Percentiles rank a stretch among this genome's conserved stretches.
These are phyloP conservation scores for Triplophysa yarkandensis DNA, from an alignment of 2,797 vertebrate genomes.

Conservation along the genomic window DNA sequence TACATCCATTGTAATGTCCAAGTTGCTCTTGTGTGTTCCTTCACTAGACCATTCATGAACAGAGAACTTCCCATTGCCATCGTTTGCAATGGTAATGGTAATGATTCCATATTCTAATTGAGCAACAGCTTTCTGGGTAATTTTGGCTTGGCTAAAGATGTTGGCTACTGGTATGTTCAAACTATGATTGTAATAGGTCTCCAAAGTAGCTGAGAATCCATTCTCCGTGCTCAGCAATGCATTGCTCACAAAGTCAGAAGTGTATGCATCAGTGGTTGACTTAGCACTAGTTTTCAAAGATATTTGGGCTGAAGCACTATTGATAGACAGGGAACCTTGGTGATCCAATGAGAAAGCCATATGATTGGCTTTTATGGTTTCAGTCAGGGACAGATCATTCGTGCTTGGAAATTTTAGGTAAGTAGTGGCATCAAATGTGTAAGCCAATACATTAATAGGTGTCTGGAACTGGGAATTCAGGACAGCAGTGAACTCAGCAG, in stretches of 20 bases:
- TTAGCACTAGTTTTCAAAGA: slow-evolving; percentile 79
- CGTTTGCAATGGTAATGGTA: slow-evolving; percentile 72
- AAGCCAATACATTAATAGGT: slow-evolving; percentile 76
- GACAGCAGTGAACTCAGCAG: slow-evolving; percentile 76
- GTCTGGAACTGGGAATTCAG: slow-evolving; percentile 80
- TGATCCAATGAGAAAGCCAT: slow-evolving; percentile 79
- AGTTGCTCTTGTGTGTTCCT: slow-evolving; percentile 74
- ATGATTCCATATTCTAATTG: slow-evolving; percentile 72
- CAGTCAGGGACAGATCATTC: slow-evolving; percentile 76
- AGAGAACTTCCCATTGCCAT: slow-evolving; percentile 79
- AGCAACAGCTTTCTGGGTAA: slow-evolving; percentile 76
- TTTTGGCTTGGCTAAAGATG: slow-evolving; percentile 77
- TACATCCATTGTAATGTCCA: slow-evolving; percentile 75
- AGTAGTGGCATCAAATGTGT: slow-evolving; percentile 78
- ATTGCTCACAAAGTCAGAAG: slow-evolving; percentile 75
- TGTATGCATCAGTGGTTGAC: slow-evolving; percentile 74
- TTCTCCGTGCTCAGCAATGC: slow-evolving; percentile 71
- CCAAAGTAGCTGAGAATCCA: slow-evolving; percentile 75
- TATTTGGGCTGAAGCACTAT: slow-evolving; percentile 69
- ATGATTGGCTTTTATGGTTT: slow-evolving; percentile 80
- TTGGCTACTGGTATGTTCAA: slow-evolving; percentile 77
- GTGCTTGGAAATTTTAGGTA: slow-evolving; percentile 75
- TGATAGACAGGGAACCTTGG: slow-evolving; percentile 70
- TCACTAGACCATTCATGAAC: slow-evolving; percentile 77
- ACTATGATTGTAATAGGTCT: slow-evolving; percentile 80